Evolutionary conservation across 1,140 invertebrate genomes (phyloP).

Genomic region (Drosophila leontia): DNA sequence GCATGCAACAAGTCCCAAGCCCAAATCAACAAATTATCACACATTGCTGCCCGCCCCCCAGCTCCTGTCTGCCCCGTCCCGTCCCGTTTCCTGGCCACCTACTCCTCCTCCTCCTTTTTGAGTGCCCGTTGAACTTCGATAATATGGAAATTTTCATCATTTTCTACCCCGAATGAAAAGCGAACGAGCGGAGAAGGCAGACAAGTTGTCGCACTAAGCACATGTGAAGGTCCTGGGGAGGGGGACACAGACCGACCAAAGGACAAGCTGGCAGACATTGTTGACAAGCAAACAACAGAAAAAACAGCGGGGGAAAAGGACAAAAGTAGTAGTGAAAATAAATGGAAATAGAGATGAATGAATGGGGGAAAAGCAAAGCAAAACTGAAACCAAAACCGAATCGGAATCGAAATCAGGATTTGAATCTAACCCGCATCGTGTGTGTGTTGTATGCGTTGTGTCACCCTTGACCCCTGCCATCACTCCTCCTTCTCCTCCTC

Average conservation of each 20-base stretch:
- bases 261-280: conserved; percentile 50
- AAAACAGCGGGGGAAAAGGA: conserved; percentile 12
- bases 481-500: conserved; percentile 7
- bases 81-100: not conserved
- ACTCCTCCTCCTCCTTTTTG: conserved; percentile 6
- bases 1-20: conserved; percentile 68
- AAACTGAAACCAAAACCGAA: conserved; percentile 13
- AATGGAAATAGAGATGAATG: conserved; percentile 54
- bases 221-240: not conserved
- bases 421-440: conserved; percentile 35
- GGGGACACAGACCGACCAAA: conserved; percentile 12
- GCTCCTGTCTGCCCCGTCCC: conserved; percentile 10
- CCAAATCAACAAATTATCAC: conserved; percentile 78
- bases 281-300: conserved; percentile 64
- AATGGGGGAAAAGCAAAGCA: conserved; percentile 5
- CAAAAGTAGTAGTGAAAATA: conserved; percentile 63
- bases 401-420: conserved; percentile 15
- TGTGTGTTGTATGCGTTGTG: conserved; percentile 32
- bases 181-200: conserved; percentile 33
- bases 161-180: conserved; percentile 67
- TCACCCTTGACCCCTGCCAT: conserved; percentile 53
- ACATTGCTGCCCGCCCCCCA: conserved; percentile 27
- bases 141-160: conserved; percentile 82
- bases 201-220: conserved; percentile 53
- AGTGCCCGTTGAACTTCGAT: conserved; percentile 51